Evolutionary conservation across 2,113 vertebrate species (phyloP).

Genomic region (Pyxicephalus adspersus): DNA sequence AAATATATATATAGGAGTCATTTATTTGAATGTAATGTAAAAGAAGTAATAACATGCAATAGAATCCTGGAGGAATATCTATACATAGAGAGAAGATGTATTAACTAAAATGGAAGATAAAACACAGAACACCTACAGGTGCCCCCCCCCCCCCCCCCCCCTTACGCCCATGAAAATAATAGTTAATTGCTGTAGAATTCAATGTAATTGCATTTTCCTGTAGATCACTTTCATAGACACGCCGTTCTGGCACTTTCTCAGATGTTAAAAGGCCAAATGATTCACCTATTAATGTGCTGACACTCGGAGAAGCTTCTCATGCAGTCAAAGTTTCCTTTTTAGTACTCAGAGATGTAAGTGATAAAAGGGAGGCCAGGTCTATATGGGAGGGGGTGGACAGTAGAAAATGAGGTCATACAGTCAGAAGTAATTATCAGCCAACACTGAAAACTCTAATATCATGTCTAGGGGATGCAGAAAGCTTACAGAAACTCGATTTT

Average conservation of each 20-base stretch:
- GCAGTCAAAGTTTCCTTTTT: neutral
- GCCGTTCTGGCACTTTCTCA: conserved; percentile 5
- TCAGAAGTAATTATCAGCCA: conserved; percentile 19
- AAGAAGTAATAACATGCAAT: too few relatives aligned
- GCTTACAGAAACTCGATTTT: too few relatives aligned
- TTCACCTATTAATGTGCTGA: conserved; percentile 44
- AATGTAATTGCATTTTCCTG: conserved; percentile 42
- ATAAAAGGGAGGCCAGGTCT: neutral
- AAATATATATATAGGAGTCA: too few relatives aligned
- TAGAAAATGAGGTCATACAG: conserved; percentile 22
- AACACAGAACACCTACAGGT: neutral
- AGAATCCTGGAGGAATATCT: too few relatives aligned
- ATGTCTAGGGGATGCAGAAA: too few relatives aligned
- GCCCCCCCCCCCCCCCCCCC: neutral
- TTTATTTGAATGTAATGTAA: too few relatives aligned
- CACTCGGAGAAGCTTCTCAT: neutral
- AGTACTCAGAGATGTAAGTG: neutral
- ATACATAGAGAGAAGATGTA: too few relatives aligned
- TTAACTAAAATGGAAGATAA: too few relatives aligned
- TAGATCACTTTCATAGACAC: conserved; percentile 4
- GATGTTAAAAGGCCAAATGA: conserved; percentile 47
- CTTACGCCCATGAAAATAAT: conserved; percentile 6
- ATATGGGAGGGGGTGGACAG: neutral
- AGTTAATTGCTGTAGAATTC: conserved; percentile 17
- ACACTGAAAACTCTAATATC: neutral